phyloP scores from a whole-genome alignment of 2,888 invertebrate species.

The Taphrorychus bicolor region DNA sequence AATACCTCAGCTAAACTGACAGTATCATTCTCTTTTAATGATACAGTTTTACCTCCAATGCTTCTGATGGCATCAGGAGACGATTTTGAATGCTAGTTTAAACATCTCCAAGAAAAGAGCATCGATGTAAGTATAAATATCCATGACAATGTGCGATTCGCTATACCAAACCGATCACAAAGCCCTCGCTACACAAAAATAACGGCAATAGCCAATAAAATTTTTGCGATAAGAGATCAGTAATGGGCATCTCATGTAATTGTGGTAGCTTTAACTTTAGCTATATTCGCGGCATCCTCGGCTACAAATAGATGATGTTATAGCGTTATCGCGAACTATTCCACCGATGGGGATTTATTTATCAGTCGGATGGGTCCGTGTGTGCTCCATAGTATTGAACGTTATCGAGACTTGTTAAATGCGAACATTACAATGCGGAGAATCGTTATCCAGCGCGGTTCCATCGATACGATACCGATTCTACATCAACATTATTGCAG shows the following conservation, averaged over 20 bases:
- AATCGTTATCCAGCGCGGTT: conserved; percentile 60
- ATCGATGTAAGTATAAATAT: no score
- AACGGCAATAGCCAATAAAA: conserved; percentile 17
- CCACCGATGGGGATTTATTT: conserved; percentile 58
- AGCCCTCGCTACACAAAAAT: conserved; percentile 4
- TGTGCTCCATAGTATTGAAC: conserved; percentile 47
- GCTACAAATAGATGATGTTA: conserved; percentile 57
- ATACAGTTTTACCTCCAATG: no score
- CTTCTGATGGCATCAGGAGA: no score
- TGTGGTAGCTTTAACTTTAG: conserved; percentile 44
- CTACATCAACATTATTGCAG: conserved; percentile 61
- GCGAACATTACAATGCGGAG: conserved; percentile 60
- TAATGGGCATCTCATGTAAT: conserved; percentile 45
- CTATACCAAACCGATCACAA: not conserved
- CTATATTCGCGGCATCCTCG: conserved; percentile 34
- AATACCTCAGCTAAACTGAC: no score
- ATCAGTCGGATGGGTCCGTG: conserved; percentile 50
- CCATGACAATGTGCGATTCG: not conserved
- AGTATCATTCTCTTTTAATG: no score
- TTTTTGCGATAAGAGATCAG: conserved; percentile 39
- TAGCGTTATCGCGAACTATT: conserved; percentile 52
- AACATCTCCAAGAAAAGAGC: no score
- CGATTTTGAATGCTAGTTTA: no score
- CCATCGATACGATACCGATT: conserved; percentile 58
- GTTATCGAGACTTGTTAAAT: conserved; percentile 59